Evolutionary conservation across 2,888 invertebrate species (phyloP).

Genomic region (Meiosimyza platycephala): DNA sequence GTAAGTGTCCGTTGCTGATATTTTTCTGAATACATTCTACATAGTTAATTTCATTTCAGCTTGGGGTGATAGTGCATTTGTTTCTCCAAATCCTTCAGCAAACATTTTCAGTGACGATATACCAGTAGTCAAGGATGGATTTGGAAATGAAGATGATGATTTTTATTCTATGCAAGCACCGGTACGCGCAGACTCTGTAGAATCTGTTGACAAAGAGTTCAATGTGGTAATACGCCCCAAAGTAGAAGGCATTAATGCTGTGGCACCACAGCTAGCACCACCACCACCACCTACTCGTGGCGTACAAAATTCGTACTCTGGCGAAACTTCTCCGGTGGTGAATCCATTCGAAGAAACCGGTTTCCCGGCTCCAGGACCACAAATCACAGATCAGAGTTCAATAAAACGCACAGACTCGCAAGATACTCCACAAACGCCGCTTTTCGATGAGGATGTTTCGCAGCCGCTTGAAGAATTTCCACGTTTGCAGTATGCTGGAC

Average conservation of each 20-base stretch:
- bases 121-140: constrained; percentile 66
- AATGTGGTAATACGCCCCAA: constrained; percentile 79
- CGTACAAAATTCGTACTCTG: constrained; percentile 51
- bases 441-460: constrained; percentile 94
- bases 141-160: constrained; percentile 80
- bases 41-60: constrained; percentile 48
- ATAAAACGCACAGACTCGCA: constrained; percentile 72
- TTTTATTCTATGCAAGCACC: constrained; percentile 86
- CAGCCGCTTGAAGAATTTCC: constrained; percentile 93
- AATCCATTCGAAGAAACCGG: constrained; percentile 76
- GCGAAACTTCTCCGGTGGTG: constrained; percentile 74
- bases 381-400: constrained; percentile 49
- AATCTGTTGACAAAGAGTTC: constrained; percentile 81
- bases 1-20: constrained; percentile 50
- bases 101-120: constrained; percentile 59
- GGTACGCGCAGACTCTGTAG: constrained; percentile 74
- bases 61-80: constrained; percentile 66
- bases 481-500: constrained; percentile 78
- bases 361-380: constrained; percentile 55
- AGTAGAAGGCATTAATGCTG: constrained; percentile 67
- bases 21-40: background rate
- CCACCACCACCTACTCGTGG: constrained; percentile 68
- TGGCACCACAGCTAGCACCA: constrained; percentile 81
- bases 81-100: constrained; percentile 57
- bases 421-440: constrained; percentile 91